Evolutionary conservation across 2,888 invertebrate species (phyloP), one percentile per base, ranked within the genome.

Genomic region (Caenorhabditis sinica): DNA sequence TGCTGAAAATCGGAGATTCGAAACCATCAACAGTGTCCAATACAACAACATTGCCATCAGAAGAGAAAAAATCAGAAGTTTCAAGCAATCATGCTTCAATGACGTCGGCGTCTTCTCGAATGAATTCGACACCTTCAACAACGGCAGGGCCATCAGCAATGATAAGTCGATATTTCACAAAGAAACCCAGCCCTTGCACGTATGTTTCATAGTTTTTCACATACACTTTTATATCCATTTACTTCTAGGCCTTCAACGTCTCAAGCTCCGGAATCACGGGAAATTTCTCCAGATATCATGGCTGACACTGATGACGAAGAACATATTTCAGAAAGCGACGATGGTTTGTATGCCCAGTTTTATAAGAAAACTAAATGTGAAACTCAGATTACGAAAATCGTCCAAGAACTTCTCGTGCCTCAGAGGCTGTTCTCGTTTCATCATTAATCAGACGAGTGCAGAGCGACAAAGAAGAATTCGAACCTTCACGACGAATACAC

Each of bases 171-270:
- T 81, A 81, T 61, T 63, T 79, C 23, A n/a, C 5, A 15, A 72
- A 71, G 9, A 77, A 77, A 53, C 77, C 51, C 6, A 17, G 40
- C 3, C 36, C 40, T 6, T 63, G 40, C 72, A 72, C 60, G 72
- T 72, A 30, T 20, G 73, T n/a, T n/a, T n/a, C n/a, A n/a, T n/a
- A n/a, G n/a, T n/a, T n/a, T n/a, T n/a, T n/a, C n/a, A n/a, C n/a
- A n/a, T n/a, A n/a, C n/a, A n/a, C n/a, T n/a, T n/a, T n/a, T n/a
- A n/a, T n/a, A n/a, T n/a, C n/a, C n/a, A n/a, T n/a, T n/a, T n/a
- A n/a, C n/a, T 75, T 75, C 13, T 23, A 75, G 75, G 8, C 66
- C 75, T 0, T 75, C 75, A 0, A 76, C 45, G 25, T 66, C 75
- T 0, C 20, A n/a, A 51, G 61, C 43, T 17, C 51, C 61, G 6